Evolutionary conservation across 2,797 vertebrate genomes (phyloP).

Genomic region (Sphenodon punctatus): DNA sequence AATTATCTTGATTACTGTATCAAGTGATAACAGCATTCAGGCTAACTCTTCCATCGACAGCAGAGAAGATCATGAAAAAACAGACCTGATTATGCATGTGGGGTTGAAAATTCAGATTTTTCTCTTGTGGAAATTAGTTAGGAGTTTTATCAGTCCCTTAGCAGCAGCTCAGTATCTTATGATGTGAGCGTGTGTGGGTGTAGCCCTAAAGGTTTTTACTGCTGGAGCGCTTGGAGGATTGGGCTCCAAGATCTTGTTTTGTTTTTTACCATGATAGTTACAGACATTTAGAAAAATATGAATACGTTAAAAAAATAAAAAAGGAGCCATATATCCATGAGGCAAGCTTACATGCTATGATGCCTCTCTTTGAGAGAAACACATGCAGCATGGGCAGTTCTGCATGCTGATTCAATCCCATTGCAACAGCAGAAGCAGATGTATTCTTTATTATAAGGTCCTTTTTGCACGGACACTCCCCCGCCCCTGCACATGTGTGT

Average conservation of each 20-base stretch:
- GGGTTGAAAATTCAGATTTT: constrained; percentile 23
- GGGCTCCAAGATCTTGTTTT: too few relatives aligned
- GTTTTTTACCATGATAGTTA: too few relatives aligned
- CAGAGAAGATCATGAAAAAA: neutral
- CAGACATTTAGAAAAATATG: neutral
- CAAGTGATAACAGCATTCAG: rapidly evolving
- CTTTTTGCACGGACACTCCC: too few relatives aligned
- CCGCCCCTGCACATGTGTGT: too few relatives aligned
- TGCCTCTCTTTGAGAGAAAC: neutral
- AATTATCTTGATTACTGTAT: rapidly evolving
- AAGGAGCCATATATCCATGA: neutral
- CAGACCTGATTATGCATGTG: rapidly evolving
- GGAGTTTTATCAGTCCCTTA: constrained; percentile 9
- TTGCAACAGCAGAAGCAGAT: constrained; percentile 1
- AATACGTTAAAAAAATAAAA: too few relatives aligned
- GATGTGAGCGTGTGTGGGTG: constrained; percentile 31
- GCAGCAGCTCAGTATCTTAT: constrained; percentile 50
- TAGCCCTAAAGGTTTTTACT: constrained; percentile 55
- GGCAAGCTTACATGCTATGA: neutral
- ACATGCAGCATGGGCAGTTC: neutral
- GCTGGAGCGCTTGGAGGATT: too few relatives aligned
- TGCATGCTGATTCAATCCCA: neutral
- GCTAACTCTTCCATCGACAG: rapidly evolving
- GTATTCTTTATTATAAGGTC: constrained; percentile 1
- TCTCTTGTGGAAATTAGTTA: constrained; percentile 31